A percentile compares a stretch with the other conserved stretches of the same genome.
Evolutionary conservation across 2,113 vertebrate species (phyloP).

Genomic region (Mungos mungo): DNA sequence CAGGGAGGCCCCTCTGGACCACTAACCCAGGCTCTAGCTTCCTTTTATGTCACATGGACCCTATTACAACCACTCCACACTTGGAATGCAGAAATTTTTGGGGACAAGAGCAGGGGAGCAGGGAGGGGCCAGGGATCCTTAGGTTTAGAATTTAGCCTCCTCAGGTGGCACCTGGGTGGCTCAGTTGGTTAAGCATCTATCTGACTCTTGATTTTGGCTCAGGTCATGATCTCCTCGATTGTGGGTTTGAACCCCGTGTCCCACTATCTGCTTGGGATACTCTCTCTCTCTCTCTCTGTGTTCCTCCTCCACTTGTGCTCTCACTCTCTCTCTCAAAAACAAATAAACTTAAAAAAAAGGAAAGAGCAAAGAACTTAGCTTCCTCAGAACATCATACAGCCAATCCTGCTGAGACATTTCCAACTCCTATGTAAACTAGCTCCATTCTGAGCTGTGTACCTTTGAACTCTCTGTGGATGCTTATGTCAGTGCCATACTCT

Average conservation of each 20-base stretch:
- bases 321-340: too few species aligned
- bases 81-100: not conserved
- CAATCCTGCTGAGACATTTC: not conserved
- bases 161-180: not conserved
- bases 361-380: not conserved
- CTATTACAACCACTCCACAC: not conserved
- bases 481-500: not conserved
- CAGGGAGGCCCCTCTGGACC: not conserved
- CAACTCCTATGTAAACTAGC: not conserved
- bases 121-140: not conserved
- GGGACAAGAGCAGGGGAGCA: not conserved
- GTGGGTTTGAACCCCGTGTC: too few species aligned
- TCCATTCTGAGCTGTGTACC: not conserved
- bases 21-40: not conserved
- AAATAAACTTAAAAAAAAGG: too few species aligned
- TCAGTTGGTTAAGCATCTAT: too few species aligned
- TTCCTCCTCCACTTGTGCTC: too few species aligned
- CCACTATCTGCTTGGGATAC: too few species aligned
- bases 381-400: not conserved
- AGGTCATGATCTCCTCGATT: too few species aligned
- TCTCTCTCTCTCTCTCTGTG: too few species aligned
- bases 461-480: not conserved
- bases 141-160: not conserved
- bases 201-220: too few species aligned
- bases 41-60: not conserved